Evolutionary conservation across 2,888 invertebrate species (phyloP).

Genomic region (Drosophila meridionalis): DNA sequence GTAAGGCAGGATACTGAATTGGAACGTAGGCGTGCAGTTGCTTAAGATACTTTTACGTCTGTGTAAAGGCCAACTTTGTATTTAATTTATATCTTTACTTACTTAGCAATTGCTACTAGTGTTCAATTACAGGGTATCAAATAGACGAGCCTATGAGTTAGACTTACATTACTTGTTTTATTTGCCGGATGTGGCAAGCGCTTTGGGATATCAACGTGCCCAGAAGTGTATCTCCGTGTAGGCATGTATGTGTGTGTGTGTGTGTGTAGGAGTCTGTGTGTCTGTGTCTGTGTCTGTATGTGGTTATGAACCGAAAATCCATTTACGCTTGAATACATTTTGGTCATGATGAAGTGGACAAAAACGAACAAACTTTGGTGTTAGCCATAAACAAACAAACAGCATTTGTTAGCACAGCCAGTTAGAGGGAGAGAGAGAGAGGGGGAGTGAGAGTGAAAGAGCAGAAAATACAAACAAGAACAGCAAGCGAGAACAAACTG

Average conservation of each 20-base stretch:
- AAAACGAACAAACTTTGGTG: slow-evolving; percentile 46
- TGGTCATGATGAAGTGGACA: slow-evolving; percentile 55
- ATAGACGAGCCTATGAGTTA: not conserved
- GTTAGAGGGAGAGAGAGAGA: slow-evolving; percentile 3
- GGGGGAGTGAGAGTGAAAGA: no score
- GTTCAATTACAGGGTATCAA: slow-evolving; percentile 13
- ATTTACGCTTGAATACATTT: slow-evolving; percentile 69
- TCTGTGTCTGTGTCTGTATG: slow-evolving; percentile 25
- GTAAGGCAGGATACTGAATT: no score
- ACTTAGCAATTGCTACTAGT: not conserved
- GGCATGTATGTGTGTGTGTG: slow-evolving; percentile 4
- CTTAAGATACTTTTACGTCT: no score
- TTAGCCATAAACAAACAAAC: slow-evolving; percentile 46
- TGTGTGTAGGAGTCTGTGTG: slow-evolving; percentile 4
- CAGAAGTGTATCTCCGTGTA: slow-evolving; percentile 41
- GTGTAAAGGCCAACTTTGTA: not conserved
- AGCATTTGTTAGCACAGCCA: slow-evolving; percentile 29
- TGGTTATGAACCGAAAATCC: slow-evolving; percentile 71
- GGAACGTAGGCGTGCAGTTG: not conserved
- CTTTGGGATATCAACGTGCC: slow-evolving; percentile 44
- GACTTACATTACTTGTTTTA: slow-evolving; percentile 10
- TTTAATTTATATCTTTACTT: not conserved
- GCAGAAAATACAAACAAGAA: not conserved
- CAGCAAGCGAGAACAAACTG: not conserved
- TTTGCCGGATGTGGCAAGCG: slow-evolving; percentile 42